Evolutionary conservation across 2,797 vertebrate genomes (phyloP), one percentile per base, ranked within the genome.

Genomic region (Enteromius paludinosus): DNA sequence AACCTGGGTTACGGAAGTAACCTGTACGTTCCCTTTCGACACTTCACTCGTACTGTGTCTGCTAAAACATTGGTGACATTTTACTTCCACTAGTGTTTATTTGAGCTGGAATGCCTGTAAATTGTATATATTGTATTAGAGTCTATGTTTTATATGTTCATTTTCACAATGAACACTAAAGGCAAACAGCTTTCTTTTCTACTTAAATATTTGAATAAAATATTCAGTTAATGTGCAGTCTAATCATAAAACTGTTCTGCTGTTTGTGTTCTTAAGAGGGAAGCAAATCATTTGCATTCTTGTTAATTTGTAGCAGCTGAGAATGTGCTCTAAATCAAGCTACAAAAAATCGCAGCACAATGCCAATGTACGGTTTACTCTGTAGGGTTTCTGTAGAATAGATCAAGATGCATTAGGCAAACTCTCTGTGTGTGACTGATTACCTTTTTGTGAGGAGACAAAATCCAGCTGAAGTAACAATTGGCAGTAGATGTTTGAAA

Each of bases 401-500:
- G 62, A 82, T 76, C 72, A 56, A 76, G 73, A 76, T 77, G 81
- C 81, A 77, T 76, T 76, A 68, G 64, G 23, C 38, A 77, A 61
- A 77, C 62, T 82, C 64, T 69, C 41, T 77, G 65, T 25, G 35
- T 69, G 49, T 69, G 52, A 47, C 72, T 59, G 81, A 69, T 70
- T 77, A 76, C 49, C 73, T 68, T 66, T 69, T 70, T 83, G 52
- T 77, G 41, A 52, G 15, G 59, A 65, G 78, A 81, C 45, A 61
- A 76, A 75, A 68, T 66, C 49, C 61, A 77, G 59, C 33, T 64
- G 45, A 61, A 77, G 33, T 78, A 66, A 82, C 73, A 77, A 78
- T 85, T 82, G 69, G 20, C 59, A 66, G 52, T 35, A 47, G 20
- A 59, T 59, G 72, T 75, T 77, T 69, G 49, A 68, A 93, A 93